Percentiles rank a stretch among this genome's conserved stretches.
phyloP scores from a whole-genome alignment of 2,888 invertebrate genomes.

The Mythimna ferrago region DNA sequence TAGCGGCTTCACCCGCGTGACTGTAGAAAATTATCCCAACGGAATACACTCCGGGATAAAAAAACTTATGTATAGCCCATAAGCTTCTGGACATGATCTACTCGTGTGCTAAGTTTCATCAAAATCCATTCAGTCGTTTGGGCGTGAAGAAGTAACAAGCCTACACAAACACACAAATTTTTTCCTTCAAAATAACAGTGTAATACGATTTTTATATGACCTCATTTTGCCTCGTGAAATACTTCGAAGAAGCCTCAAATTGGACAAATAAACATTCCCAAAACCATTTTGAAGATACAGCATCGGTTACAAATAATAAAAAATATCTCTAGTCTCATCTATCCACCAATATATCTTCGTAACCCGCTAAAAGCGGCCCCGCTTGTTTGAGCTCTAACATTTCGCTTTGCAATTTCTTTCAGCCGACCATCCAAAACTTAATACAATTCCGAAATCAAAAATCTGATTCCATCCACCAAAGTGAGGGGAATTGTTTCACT shows the following conservation, averaged over 20 bases:
- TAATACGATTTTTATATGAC: too few relatives aligned
- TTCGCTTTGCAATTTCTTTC: conserved; percentile 63
- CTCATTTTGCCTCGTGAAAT: not conserved
- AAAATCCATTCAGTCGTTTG: too few relatives aligned
- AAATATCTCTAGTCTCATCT: conserved; percentile 28
- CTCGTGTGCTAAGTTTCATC: too few relatives aligned
- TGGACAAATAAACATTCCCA: too few relatives aligned
- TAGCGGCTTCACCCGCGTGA: too few relatives aligned
- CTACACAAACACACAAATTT: too few relatives aligned
- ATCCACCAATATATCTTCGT: conserved; percentile 42
- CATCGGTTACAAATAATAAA: not conserved
- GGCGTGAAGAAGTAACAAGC: too few relatives aligned
- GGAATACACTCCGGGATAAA: too few relatives aligned
- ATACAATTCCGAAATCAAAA: conserved; percentile 79
- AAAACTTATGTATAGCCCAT: too few relatives aligned
- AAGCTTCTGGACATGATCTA: too few relatives aligned
- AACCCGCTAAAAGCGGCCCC: conserved; percentile 51
- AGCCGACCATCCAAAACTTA: conserved; percentile 71
- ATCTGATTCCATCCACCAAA: conserved; percentile 73
- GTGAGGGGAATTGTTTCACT: conserved; percentile 74
- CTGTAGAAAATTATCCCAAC: too few relatives aligned
- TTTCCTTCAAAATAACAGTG: too few relatives aligned
- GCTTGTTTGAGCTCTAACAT: conserved; percentile 64
- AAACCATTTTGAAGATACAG: not conserved
- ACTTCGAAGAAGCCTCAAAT: not conserved